These are phyloP conservation scores for Choloepus didactylus DNA, from an alignment of 2,797 vertebrate genomes.

Conservation along the genomic window DNA sequence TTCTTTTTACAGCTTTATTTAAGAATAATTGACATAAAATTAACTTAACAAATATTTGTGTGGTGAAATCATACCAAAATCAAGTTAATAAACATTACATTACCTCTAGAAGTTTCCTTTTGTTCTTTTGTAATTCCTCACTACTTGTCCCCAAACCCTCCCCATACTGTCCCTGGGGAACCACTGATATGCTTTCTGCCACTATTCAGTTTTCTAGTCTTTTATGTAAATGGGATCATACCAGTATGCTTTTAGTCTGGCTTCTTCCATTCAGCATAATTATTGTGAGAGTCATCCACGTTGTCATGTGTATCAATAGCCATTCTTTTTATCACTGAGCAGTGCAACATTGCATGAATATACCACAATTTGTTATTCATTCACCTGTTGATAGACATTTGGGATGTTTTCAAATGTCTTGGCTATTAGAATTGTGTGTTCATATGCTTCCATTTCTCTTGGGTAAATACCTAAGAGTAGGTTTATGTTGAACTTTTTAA, in stretches of 20 bases:
- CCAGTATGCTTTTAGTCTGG: background rate
- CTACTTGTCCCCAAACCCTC: background rate
- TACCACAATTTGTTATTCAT: background rate
- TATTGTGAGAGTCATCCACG: background rate
- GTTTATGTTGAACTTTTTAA: background rate
- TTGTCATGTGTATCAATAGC: background rate
- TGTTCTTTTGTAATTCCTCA: background rate
- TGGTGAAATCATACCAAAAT: background rate
- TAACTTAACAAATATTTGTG: background rate
- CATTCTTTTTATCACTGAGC: background rate
- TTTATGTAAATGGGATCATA: background rate
- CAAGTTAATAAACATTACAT: background rate
- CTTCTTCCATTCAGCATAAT: background rate
- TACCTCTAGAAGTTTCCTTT: background rate
- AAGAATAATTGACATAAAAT: background rate
- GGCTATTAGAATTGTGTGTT: background rate
- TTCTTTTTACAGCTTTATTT: constrained; percentile 3
- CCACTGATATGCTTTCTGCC: background rate
- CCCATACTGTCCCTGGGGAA: background rate
- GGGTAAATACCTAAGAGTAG: background rate
- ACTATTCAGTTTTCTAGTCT: constrained; percentile 2
- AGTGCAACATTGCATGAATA: background rate
- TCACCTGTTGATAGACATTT: background rate
- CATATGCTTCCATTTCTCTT: background rate
- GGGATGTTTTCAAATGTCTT: constrained; percentile 3